Conservation (phyloP, 1,140 invertebrate species). For the Drosophila grimshawi region DNA sequence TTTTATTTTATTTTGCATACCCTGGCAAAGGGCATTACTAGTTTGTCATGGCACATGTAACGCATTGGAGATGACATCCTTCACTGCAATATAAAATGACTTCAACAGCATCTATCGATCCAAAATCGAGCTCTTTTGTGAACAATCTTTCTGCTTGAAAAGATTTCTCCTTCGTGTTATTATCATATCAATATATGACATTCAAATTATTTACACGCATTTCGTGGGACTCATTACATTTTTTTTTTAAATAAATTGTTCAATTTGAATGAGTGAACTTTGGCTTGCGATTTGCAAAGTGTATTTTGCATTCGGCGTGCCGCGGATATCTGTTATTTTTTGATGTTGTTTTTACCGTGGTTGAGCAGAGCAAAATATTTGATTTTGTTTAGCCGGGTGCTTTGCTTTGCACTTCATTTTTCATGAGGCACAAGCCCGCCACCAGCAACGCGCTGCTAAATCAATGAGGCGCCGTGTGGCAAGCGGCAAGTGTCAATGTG, state of each 20-base stretch:
- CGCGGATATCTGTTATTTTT: neutral
- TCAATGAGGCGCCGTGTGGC: slow-evolving; percentile 31
- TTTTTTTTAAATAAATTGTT: too few species aligned
- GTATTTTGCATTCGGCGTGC: too few species aligned
- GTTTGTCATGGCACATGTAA: neutral
- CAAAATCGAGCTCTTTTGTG: too few species aligned
- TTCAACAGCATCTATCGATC: too few species aligned
- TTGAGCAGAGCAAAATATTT: slow-evolving; percentile 72
- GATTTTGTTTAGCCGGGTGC: slow-evolving; percentile 64
- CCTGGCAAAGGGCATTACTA: neutral
- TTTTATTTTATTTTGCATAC: slow-evolving; percentile 1
- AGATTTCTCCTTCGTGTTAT: too few species aligned
- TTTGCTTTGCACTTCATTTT: slow-evolving; percentile 78
- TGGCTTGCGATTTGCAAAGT: too few species aligned
- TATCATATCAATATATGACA: too few species aligned
- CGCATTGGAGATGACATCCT: neutral
- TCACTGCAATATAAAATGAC: too few species aligned
- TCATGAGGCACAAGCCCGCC: slow-evolving; percentile 54
- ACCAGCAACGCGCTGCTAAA: slow-evolving; percentile 43
- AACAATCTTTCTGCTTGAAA: too few species aligned
- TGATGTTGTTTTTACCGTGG: slow-evolving; percentile 1
- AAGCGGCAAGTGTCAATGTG: slow-evolving; percentile 65
- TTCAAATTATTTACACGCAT: too few species aligned
- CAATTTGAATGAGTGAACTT: too few species aligned
- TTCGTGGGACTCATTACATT: too few species aligned